Percentiles rank a stretch among this genome's conserved stretches.
phyloP scores from a whole-genome alignment of 92 coral and sea anemone species.

The Ricordea florida region DNA sequence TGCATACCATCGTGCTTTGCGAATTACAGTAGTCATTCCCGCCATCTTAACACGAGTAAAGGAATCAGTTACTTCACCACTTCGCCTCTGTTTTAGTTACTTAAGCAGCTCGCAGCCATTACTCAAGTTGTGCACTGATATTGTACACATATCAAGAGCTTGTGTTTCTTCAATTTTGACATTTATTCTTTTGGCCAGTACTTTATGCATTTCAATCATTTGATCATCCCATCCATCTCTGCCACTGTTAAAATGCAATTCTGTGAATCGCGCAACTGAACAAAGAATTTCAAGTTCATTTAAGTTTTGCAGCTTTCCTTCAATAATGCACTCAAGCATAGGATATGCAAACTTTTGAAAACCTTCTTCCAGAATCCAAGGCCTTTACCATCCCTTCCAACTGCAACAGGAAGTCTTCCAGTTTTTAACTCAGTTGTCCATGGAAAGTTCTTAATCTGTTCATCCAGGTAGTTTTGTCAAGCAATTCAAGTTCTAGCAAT shows the following conservation, averaged over 20 bases:
- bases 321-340: conserved; percentile 50
- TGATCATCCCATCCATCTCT: conserved; percentile 51
- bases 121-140: conserved; percentile 52
- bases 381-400: conserved; percentile 31
- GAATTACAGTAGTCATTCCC: too few relatives aligned
- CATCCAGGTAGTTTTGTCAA: conserved; percentile 39
- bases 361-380: conserved; percentile 52
- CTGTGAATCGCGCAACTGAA: conserved; percentile 37
- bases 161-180: conserved; percentile 42
- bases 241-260: conserved; percentile 49
- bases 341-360: conserved; percentile 44
- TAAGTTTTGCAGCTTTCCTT: not conserved
- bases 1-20: too few relatives aligned
- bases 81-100: too few relatives aligned
- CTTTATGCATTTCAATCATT: conserved; percentile 29
- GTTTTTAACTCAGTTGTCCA: conserved; percentile 42
- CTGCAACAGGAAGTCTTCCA: conserved; percentile 48
- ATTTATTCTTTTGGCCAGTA: conserved; percentile 18
- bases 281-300: conserved; percentile 40
- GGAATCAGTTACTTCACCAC: too few relatives aligned
- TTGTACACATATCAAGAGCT: conserved; percentile 58
- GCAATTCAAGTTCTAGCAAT: conserved; percentile 35
- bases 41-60: too few relatives aligned
- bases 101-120: too few relatives aligned
- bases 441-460: conserved; percentile 32